Conservation (phyloP, 2,888 invertebrate species). For the Penaeus monodon region DNA sequence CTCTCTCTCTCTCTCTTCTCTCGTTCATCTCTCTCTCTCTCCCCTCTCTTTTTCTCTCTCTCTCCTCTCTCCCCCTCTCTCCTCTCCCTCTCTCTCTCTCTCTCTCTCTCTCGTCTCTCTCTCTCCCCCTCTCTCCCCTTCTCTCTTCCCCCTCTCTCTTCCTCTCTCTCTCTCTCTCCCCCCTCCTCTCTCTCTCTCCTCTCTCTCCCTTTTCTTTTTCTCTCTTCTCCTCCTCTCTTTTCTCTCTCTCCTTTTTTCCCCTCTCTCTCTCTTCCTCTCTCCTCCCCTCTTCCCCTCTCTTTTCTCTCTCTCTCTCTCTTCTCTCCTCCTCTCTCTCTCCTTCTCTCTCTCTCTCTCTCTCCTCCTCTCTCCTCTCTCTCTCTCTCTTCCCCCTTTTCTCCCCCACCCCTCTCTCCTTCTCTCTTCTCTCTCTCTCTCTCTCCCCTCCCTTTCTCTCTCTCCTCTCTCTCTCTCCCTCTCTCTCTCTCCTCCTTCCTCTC, state of each 20-base stretch:
- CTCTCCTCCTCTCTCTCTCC: background rate
- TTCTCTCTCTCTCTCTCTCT: background rate
- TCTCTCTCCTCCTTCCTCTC: background rate
- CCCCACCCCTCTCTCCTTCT: background rate
- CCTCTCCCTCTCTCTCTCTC: background rate
- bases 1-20: background rate
- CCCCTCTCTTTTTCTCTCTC: slow-evolving; percentile 3
- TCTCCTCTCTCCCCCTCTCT: background rate
- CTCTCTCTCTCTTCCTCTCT: background rate
- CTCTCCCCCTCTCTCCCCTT: background rate
- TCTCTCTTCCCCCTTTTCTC: no score
- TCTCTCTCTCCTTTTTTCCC: background rate
- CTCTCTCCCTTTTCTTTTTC: no score
- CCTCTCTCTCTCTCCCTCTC: background rate
- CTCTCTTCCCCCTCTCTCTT: background rate
- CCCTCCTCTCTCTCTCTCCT: no score
- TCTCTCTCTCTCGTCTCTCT: background rate
- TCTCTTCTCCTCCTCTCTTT: no score
- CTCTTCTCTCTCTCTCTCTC: background rate
- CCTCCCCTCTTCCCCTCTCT: background rate
- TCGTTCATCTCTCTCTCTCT: background rate
- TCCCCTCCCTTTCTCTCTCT: background rate
- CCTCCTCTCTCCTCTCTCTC: background rate
- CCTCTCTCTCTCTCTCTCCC: background rate
- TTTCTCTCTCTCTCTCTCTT: background rate